These are phyloP conservation scores for Anhinga rufa DNA, from an alignment of 2,113 vertebrate species.

Conservation along the genomic window DNA sequence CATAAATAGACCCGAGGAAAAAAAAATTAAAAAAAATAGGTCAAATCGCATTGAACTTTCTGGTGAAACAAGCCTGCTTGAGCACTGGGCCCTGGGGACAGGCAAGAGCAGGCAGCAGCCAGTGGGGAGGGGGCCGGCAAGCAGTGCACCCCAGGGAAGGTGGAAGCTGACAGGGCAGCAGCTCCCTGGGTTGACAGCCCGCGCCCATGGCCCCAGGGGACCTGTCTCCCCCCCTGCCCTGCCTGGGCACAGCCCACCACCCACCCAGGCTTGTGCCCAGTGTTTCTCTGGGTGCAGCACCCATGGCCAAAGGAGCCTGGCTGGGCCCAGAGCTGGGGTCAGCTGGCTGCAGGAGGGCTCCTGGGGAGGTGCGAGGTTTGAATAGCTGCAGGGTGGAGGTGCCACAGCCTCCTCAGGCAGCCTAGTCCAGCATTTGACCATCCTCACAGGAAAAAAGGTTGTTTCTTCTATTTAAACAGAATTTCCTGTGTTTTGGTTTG, in stretches of 20 bases:
- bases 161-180: background rate
- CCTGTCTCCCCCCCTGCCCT: background rate
- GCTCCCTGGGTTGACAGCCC: background rate
- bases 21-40: constrained; percentile 19
- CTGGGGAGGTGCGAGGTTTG: background rate
- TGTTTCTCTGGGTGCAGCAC: background rate
- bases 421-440: background rate
- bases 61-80: background rate
- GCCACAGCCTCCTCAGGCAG: background rate
- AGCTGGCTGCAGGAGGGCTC: background rate
- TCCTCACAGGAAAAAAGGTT: background rate
- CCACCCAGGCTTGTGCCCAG: background rate
- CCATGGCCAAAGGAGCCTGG: background rate
- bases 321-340: background rate
- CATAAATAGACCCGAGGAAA: constrained; percentile 21
- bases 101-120: background rate
- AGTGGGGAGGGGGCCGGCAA: background rate
- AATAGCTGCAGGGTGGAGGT: background rate
- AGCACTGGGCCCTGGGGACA: background rate
- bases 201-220: background rate
- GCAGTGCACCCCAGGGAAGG: background rate
- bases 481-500: background rate
- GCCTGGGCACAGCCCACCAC: background rate
- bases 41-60: constrained; percentile 25
- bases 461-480: background rate